These are phyloP conservation scores for Eretmochelys imbricata DNA, from an alignment of 2,113 vertebrate genomes.

Conservation along the genomic window DNA sequence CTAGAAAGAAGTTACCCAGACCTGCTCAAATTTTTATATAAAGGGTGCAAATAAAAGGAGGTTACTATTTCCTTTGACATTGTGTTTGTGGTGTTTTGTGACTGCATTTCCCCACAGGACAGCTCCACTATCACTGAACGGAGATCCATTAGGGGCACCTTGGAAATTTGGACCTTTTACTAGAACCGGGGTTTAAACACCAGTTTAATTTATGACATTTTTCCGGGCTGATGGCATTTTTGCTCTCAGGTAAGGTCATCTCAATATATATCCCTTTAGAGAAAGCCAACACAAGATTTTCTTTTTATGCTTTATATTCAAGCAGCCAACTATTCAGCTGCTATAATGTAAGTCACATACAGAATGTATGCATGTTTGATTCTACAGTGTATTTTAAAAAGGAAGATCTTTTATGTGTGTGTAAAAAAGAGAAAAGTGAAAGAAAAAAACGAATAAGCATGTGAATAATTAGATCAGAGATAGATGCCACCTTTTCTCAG, in stretches of 20 bases:
- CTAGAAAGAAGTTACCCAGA: background rate
- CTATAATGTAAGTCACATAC: constrained; percentile 71
- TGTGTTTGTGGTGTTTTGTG: background rate
- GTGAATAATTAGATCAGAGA: constrained; percentile 90
- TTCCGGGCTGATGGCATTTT: constrained; percentile 65
- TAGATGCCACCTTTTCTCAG: constrained; percentile 82
- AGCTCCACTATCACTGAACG: constrained; percentile 43
- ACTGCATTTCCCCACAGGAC: constrained; percentile 26
- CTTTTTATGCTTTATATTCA: constrained; percentile 54
- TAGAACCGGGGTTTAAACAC: constrained; percentile 59
- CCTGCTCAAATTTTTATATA: background rate
- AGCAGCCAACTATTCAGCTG: constrained; percentile 62
- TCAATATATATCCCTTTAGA: constrained; percentile 44
- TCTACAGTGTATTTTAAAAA: constrained; percentile 60
- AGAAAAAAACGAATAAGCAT: constrained; percentile 67
- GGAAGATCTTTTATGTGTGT: constrained; percentile 69
- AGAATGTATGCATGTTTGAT: constrained; percentile 56
- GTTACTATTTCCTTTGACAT: background rate
- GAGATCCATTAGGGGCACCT: constrained; percentile 67
- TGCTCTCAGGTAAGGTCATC: constrained; percentile 75
- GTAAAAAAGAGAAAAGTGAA: constrained; percentile 57
- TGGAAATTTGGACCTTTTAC: constrained; percentile 75
- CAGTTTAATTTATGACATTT: constrained; percentile 71
- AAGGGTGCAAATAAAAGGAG: background rate
- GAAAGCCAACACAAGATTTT: constrained; percentile 40